These are phyloP conservation scores for Trypoxylus dichotomus DNA, from an alignment of 1,140 invertebrate species.

Conservation along the genomic window DNA sequence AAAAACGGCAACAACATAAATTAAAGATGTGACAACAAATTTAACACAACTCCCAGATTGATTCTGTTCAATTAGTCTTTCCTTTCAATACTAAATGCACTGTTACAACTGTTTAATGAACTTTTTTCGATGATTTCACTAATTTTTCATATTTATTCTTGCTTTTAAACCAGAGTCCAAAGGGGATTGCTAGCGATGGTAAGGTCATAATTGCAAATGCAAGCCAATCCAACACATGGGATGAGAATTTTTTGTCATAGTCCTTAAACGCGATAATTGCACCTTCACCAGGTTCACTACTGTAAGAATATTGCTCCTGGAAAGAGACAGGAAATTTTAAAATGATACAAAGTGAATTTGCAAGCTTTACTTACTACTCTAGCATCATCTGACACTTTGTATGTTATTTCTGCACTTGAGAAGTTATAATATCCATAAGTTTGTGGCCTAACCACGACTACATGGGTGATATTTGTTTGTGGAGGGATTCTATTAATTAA, in stretches of 20 bases:
- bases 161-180: conserved; percentile 90
- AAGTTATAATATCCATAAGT: conserved; percentile 96
- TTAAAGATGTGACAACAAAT: neutral
- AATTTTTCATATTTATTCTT: conserved; percentile 93
- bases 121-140: conserved; percentile 66
- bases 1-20: neutral
- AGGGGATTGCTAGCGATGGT: conserved; percentile 92
- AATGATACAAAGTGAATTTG: neutral
- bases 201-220: conserved; percentile 96
- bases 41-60: neutral
- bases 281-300: conserved; percentile 95
- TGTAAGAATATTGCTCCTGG: conserved; percentile 80
- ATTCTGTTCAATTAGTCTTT: neutral
- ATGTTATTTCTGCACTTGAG: conserved; percentile 90
- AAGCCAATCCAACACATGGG: conserved; percentile 95
- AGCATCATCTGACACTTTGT: conserved; percentile 79
- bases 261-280: conserved; percentile 93
- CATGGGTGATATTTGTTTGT: conserved; percentile 91
- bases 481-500: conserved; percentile 88
- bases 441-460: conserved; percentile 86
- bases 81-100: neutral
- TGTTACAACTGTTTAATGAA: conserved; percentile 50
- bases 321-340: conserved; percentile 43
- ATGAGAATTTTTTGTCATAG: conserved; percentile 97
- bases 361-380: conserved; percentile 55